Evolutionary conservation across 1,140 invertebrate genomes (phyloP).

Genomic region (Radopholus similis): DNA sequence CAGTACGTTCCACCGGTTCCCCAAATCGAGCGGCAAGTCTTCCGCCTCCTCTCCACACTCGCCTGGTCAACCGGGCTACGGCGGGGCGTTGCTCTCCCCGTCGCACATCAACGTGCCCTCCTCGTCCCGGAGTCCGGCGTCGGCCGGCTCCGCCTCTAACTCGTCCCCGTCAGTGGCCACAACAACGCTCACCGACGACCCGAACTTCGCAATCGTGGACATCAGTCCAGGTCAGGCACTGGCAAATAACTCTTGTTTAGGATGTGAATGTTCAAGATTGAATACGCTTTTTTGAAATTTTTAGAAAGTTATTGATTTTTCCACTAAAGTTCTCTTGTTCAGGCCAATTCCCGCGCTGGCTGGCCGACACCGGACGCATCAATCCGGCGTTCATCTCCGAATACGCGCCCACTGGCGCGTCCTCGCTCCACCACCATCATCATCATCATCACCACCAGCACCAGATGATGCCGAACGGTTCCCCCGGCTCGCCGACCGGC

Average conservation of each 20-base stretch:
- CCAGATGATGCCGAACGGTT: conserved; percentile 4
- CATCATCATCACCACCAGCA: neutral
- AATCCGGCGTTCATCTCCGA: conserved; percentile 45
- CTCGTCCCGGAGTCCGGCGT: conserved; percentile 22
- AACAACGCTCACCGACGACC: conserved; percentile 23
- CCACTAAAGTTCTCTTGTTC: conserved; percentile 3
- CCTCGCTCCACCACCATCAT: neutral
- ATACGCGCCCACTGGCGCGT: conserved; percentile 19
- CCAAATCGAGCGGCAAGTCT: neutral
- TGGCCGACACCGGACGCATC: conserved; percentile 34
- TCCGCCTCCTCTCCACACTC: conserved; percentile 17
- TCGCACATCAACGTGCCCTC: conserved; percentile 29
- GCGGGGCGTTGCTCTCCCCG: neutral
- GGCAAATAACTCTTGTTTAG: too few relatives aligned
- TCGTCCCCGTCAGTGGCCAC: conserved; percentile 8
- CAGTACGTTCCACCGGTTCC: neutral
- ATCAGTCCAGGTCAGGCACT: conserved; percentile 26
- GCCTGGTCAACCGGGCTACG: neutral
- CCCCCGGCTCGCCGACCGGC: conserved; percentile 2
- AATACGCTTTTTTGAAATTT: too few relatives aligned
- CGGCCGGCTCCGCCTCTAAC: conserved; percentile 13
- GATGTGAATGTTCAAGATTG: too few relatives aligned
- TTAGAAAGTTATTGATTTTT: neutral
- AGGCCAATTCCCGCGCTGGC: conserved; percentile 33
- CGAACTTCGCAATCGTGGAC: conserved; percentile 45